Evolutionary conservation across 2,888 invertebrate species (phyloP).

Genomic region (Agrochola macilenta): DNA sequence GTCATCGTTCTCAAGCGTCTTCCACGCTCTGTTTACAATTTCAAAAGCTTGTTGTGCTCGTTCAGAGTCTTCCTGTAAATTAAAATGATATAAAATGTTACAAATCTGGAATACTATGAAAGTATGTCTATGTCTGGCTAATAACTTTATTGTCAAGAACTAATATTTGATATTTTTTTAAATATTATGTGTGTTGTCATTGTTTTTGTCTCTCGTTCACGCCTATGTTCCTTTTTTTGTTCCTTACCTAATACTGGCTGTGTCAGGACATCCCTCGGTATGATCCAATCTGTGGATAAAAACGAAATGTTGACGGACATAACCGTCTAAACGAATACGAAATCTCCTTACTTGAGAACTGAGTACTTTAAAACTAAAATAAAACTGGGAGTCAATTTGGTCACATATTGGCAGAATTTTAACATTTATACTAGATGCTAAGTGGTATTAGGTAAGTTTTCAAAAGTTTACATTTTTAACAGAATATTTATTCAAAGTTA

Average conservation of each 20-base stretch:
- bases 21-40: constrained; percentile 98
- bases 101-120: constrained; percentile 28
- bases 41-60: constrained; percentile 98
- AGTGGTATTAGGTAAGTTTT: constrained; percentile 11
- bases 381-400: constrained; percentile 33
- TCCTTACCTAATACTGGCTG: constrained; percentile 85
- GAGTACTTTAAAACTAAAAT: constrained; percentile 20
- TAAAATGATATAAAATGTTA: constrained; percentile 62
- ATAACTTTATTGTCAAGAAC: constrained; percentile 49
- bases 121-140: constrained; percentile 47
- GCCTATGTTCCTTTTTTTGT: constrained; percentile 60
- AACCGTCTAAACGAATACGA: constrained; percentile 86
- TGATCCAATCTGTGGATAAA: constrained; percentile 88
- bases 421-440: constrained; percentile 13
- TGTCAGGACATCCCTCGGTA: constrained; percentile 77
- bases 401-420: constrained; percentile 6
- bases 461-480: constrained; percentile 18
- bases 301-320: constrained; percentile 89
- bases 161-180: constrained; percentile 34
- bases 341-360: constrained; percentile 59
- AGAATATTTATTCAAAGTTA: constrained; percentile 11
- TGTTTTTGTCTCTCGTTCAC: constrained; percentile 54
- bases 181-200: constrained; percentile 31
- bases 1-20: constrained; percentile 98
- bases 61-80: constrained; percentile 96